These are phyloP conservation scores for Bellardia pandia DNA, from an alignment of 2,888 invertebrate genomes.

Conservation along the genomic window DNA sequence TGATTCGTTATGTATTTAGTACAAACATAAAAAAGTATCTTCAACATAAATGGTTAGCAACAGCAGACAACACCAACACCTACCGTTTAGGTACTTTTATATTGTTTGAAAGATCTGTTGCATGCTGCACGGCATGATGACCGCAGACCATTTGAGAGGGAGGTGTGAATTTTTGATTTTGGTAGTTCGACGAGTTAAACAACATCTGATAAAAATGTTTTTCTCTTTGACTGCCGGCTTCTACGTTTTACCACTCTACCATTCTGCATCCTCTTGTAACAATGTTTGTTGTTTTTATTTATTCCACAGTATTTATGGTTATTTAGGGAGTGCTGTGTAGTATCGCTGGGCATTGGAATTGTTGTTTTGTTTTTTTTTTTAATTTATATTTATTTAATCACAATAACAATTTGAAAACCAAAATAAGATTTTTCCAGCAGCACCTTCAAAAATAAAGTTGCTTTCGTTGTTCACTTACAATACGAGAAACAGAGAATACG, in stretches of 20 bases:
- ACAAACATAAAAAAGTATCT: conserved; percentile 31
- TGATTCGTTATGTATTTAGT: conserved; percentile 49
- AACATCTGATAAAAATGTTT: conserved; percentile 39
- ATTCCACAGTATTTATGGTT: conserved; percentile 40
- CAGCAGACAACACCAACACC: background rate
- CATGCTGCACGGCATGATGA: conserved; percentile 30
- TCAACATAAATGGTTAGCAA: conserved; percentile 33
- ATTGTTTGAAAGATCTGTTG: conserved; percentile 33
- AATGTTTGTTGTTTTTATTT: conserved; percentile 18
- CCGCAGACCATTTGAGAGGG: conserved; percentile 36
- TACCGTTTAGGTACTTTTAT: conserved; percentile 28
- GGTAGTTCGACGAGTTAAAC: conserved; percentile 12
- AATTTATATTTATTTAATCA: conserved; percentile 67
- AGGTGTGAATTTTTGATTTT: conserved; percentile 71
- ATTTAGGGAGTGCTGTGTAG: conserved; percentile 55
- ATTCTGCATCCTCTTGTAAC: background rate
- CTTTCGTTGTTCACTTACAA: background rate
- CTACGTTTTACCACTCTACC: conserved; percentile 16
- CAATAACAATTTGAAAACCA: conserved; percentile 62
- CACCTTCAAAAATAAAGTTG: conserved; percentile 5
- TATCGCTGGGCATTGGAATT: conserved; percentile 9
- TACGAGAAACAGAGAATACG: background rate
- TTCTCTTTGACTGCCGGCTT: conserved; percentile 5
- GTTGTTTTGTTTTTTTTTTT: conserved; percentile 45
- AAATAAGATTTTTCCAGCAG: conserved; percentile 6